Percentiles rank a stretch among this genome's conserved stretches.
These are phyloP conservation scores for Heliconius charithonia DNA, from an alignment of 2,888 invertebrate species.

Conservation along the genomic window DNA sequence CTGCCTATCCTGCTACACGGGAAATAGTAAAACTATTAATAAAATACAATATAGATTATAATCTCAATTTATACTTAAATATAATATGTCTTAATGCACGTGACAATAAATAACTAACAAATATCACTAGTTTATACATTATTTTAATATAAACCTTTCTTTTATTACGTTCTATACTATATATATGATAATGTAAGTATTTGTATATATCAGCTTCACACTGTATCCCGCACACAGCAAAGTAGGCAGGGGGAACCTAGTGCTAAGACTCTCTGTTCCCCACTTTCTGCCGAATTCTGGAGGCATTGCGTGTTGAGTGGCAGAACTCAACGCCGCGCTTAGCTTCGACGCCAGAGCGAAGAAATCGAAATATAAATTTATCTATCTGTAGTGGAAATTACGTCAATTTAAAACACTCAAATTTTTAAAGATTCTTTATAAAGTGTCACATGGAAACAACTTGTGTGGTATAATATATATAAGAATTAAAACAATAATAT, in stretches of 20 bases:
- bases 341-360: too few species aligned
- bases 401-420: not conserved
- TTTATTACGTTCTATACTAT: not conserved
- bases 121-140: constrained; percentile 56
- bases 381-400: not conserved
- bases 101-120: constrained; percentile 56
- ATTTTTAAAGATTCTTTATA: too few species aligned
- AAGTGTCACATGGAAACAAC: not conserved
- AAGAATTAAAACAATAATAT: not conserved
- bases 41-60: not conserved
- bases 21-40: not conserved
- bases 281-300: too few species aligned
- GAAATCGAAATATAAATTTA: too few species aligned
- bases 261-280: too few species aligned
- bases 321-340: too few species aligned
- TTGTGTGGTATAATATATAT: not conserved
- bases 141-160: constrained; percentile 26
- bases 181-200: too few species aligned
- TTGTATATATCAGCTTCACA: too few species aligned
- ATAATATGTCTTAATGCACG: constrained; percentile 35
- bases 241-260: too few species aligned
- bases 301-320: too few species aligned
- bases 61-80: constrained; percentile 7
- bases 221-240: too few species aligned
- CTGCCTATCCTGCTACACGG: too few species aligned